Conservation (phyloP, 2,113 vertebrate species). For the Brienomyrus brachyistius region DNA sequence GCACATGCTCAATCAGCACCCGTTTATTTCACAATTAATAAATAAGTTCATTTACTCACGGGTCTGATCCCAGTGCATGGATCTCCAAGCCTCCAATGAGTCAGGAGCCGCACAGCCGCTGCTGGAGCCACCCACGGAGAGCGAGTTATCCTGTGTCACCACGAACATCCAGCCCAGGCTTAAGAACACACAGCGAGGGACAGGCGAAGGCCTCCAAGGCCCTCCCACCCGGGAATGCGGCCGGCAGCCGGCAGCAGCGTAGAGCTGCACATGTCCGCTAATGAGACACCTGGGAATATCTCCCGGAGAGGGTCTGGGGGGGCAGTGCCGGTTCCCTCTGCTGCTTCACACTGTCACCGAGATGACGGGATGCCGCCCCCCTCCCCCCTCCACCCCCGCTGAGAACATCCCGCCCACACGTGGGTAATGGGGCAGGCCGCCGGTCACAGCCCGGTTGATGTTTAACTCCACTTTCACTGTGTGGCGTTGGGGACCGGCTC, state of each 20-base stretch:
- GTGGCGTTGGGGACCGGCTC: slow-evolving; percentile 18
- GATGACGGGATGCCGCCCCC: background rate
- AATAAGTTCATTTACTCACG: slow-evolving; percentile 34
- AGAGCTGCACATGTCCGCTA: background rate
- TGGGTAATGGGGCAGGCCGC: slow-evolving; percentile 14
- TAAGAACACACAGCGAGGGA: slow-evolving; percentile 46
- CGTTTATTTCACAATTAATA: background rate
- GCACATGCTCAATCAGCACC: background rate
- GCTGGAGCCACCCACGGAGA: slow-evolving; percentile 10
- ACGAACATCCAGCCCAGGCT: slow-evolving; percentile 42
- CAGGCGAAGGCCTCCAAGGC: slow-evolving; percentile 14
- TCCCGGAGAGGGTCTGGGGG: background rate
- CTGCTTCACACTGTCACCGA: background rate
- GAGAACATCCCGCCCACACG: background rate
- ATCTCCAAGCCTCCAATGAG: background rate
- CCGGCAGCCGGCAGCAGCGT: background rate
- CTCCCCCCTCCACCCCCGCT: slow-evolving; percentile 7
- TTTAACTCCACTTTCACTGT: slow-evolving; percentile 34
- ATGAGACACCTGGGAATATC: background rate
- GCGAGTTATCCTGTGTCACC: slow-evolving; percentile 34
- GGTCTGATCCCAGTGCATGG: slow-evolving; percentile 7
- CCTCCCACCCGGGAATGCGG: background rate
- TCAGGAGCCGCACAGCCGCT: background rate
- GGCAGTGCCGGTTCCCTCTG: background rate
- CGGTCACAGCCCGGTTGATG: slow-evolving; percentile 21